Percentiles rank a stretch among this genome's conserved stretches.
These are phyloP conservation scores for Protobothrops flavoviridis DNA, from an alignment of 2,113 vertebrate species.

Conservation along the genomic window DNA sequence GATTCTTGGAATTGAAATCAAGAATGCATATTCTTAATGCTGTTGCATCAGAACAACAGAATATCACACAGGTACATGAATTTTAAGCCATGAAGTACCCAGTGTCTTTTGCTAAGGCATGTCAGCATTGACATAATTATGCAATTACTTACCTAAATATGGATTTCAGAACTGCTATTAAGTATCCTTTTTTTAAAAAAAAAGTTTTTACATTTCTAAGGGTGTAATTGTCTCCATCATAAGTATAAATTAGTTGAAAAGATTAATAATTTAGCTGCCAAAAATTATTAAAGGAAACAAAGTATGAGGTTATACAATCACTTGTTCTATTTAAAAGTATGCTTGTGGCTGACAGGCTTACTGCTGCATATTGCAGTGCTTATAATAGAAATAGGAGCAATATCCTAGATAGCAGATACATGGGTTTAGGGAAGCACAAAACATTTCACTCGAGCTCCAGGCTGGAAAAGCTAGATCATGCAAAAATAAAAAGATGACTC, in stretches of 20 bases:
- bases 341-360: background rate
- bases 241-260: background rate
- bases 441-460: background rate
- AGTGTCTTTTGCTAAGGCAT: background rate
- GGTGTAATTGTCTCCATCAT: conserved; percentile 1
- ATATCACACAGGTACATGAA: background rate
- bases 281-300: background rate
- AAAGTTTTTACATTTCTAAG: background rate
- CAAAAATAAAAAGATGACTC: background rate
- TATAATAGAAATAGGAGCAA: background rate
- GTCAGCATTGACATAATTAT: background rate
- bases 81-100: conserved; percentile 20
- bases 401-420: background rate
- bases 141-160: conserved; percentile 8
- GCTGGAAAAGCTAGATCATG: background rate
- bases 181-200: background rate
- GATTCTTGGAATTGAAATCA: background rate
- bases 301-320: accelerated
- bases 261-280: conserved; percentile 20
- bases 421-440: background rate
- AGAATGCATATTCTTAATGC: background rate
- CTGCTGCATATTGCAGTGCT: background rate
- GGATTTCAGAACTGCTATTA: conserved; percentile 1
- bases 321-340: accelerated
- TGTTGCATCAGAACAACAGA: background rate